Base-by-base conservation (phyloP, 2,113 vertebrate species). In the Sterrhoptilus dennistouni region DNA sequence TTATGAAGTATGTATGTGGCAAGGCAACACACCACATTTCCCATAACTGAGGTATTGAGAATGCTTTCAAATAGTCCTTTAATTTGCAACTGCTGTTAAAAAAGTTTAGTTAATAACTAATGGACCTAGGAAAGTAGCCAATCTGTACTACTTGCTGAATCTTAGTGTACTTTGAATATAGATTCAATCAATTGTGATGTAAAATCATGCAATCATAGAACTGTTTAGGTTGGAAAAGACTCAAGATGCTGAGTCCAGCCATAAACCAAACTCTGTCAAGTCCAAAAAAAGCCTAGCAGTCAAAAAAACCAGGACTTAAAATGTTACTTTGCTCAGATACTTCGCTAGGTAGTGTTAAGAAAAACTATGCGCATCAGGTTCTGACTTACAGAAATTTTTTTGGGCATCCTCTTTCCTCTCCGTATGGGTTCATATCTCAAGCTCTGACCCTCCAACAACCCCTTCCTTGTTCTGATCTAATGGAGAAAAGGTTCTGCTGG, bases 61-160 rank as follows among this genome's bases (percentile, higher is more conserved):
- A 36, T 93, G 57, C 50, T 95, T 96, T 96, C 77, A 92, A 76
- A 83, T 92, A 89, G 88, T 92, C 42, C 76, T 92, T 89, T 96
- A 93, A 85, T 92, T 27, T 83, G 28, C 54, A 70, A 21, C 21
- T 95, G 54, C 84, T 94, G 80, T 93, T 95, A 29, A 90, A 96
- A 93, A 84, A 68, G 8, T 23, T 52, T 45, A 61, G 24, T 74
- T 96, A 69, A 80, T 95, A 91, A 68, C 21, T 90, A 90, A 49
- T 31, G 44, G 28, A 78, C 17, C 59, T 88, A 25, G 20, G 54
- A 93, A 90, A 66, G 27, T 70, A 66, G 40, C 23, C 70, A 71
- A 25, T 47, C 21, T 19, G 15, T 56, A 11, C 44, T 52, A 36
- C 6, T 29, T 79, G 22, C 50, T 54, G 42, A 53, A 87, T 81